Evolutionary conservation across 2,113 vertebrate genomes (phyloP), one percentile per base, ranked within the genome.

Genomic region (Chunga burmeisteri): DNA sequence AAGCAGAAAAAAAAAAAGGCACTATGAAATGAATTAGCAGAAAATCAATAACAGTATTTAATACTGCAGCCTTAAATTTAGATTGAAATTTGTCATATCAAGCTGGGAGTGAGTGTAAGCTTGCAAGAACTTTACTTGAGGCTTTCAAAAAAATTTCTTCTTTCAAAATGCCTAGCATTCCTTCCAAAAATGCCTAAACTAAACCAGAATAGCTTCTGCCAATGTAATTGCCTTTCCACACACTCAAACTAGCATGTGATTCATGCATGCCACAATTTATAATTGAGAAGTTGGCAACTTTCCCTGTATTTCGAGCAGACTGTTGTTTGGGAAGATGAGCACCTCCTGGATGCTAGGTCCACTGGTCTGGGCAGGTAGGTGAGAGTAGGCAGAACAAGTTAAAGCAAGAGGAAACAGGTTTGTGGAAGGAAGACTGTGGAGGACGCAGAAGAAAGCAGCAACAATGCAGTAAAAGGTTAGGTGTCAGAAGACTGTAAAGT

Each of bases 211-310:
- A 49, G 20, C 21, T 87, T 36, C 58, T 90, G 44, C 25, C 36
- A 23, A 2, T 3, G 23, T 16, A 44, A 12, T 30, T 68, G 53
- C 40, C 21, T 47, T 74, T 58, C 16, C 34, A 16, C 4, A 9
- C 21, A 16, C 34, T 10, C 27, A 34, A 30, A 72, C 5, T 5
- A n/a, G 13, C 4, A 1, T 0, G 29, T 15, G 30, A 27, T 15
- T 30, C 16, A 1, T 4, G 8, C 2, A 1, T 16, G 25, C 36
- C 58, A 10, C 16, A 8, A 6, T 16, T 40, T 15, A 2, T 11
- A 27, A 3, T 0, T 1, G 27, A 42, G 46, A 52, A 29, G 2
- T 4, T 2, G 5, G n/a, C 0, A 2, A 10, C 36, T 78, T 26
- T 38, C 55, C 27, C 20, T 74, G 63, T 22, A 1, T 47, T 81